phyloP scores from a whole-genome alignment of 2,888 invertebrate species.

The Osedax frankpressi region DNA sequence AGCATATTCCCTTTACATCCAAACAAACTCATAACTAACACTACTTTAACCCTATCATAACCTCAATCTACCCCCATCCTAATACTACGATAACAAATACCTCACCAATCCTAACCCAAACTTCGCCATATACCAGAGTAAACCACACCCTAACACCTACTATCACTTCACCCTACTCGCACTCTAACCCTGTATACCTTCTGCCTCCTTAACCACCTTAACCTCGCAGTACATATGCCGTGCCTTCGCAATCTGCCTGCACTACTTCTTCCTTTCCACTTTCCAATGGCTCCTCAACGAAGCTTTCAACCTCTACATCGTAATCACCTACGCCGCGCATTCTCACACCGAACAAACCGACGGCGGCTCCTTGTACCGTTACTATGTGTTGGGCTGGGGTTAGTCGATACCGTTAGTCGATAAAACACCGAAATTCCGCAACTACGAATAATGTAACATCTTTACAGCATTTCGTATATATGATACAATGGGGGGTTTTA shows the following conservation, averaged over 20 bases:
- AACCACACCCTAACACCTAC: conserved; percentile 5
- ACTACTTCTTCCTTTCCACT: conserved; percentile 43
- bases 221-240: conserved; percentile 38
- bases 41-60: no score
- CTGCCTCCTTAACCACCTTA: background rate
- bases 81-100: no score
- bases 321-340: conserved; percentile 46
- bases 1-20: no score
- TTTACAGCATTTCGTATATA: no score
- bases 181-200: background rate
- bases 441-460: no score
- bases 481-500: no score
- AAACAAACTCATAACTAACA: no score
- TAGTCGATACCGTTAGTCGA: no score
- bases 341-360: conserved; percentile 37
- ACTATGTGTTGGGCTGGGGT: conserved; percentile 46
- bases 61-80: no score
- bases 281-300: conserved; percentile 48
- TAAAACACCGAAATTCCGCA: no score
- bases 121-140: background rate
- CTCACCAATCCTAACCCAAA: background rate
- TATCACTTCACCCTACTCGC: conserved; percentile 3
- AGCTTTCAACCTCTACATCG: conserved; percentile 46
- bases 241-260: conserved; percentile 40
- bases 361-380: conserved; percentile 40